phyloP scores from a whole-genome alignment of 2,797 vertebrate species.

The Xenopus petersii region DNA sequence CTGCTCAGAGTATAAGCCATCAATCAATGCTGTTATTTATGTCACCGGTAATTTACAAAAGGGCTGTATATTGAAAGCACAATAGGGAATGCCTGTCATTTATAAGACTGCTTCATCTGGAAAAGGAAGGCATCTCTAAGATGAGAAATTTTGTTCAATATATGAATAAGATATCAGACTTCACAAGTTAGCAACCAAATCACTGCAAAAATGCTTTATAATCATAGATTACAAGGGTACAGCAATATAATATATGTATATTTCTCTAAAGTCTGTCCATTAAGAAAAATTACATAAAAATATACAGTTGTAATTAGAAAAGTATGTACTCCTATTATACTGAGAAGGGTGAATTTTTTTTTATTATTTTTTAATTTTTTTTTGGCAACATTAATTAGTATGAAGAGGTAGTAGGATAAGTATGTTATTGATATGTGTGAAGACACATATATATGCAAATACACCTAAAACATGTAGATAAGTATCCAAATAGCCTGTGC shows the following conservation, averaged over 20 bases:
- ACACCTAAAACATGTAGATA: too few relatives aligned
- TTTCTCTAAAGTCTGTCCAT: not conserved
- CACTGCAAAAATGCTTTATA: not conserved
- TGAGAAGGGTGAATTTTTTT: too few relatives aligned
- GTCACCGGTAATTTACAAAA: slow-evolving; percentile 45
- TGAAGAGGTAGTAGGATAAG: too few relatives aligned
- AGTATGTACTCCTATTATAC: too few relatives aligned
- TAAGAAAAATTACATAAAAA: too few relatives aligned
- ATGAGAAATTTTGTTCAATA: slow-evolving; percentile 30
- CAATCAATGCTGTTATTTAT: slow-evolving; percentile 45
- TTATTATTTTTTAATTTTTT: too few relatives aligned
- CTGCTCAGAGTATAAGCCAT: slow-evolving; percentile 28
- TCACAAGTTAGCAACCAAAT: not conserved
- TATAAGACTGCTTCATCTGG: slow-evolving; percentile 24
- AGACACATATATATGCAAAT: too few relatives aligned
- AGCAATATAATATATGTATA: not conserved
- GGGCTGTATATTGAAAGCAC: slow-evolving; percentile 34
- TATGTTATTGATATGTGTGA: too few relatives aligned
- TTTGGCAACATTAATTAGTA: too few relatives aligned
- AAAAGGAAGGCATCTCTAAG: slow-evolving; percentile 5
- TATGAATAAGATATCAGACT: slow-evolving; percentile 26
- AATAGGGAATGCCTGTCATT: slow-evolving; percentile 28
- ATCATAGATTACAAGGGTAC: not conserved
- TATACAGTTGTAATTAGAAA: too few relatives aligned
- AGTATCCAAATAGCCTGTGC: too few relatives aligned